phyloP scores from a whole-genome alignment of 1,140 invertebrate genomes.

The Archivesica marissinica region DNA sequence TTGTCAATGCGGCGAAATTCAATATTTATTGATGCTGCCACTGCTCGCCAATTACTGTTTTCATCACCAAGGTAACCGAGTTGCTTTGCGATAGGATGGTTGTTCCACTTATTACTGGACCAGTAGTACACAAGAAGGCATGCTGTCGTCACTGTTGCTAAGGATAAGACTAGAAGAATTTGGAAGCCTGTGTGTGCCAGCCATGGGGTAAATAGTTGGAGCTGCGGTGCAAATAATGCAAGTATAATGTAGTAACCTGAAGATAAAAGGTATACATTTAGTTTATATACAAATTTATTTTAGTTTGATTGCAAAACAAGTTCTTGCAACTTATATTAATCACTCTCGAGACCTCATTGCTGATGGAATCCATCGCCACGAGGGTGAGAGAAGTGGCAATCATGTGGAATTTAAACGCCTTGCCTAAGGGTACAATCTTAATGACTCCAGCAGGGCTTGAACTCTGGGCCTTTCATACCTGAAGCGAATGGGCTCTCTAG shows the following conservation, averaged over 20 bases:
- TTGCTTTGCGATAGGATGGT: conserved; percentile 90
- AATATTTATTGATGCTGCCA: conserved; percentile 90
- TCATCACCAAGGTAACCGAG: conserved; percentile 87
- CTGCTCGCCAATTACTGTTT: conserved; percentile 86
- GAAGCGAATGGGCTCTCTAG: no score
- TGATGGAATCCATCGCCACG: no score
- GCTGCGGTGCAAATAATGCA: conserved; percentile 72
- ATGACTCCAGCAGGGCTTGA: no score
- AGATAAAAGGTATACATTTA: conserved; percentile 61
- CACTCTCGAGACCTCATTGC: no score
- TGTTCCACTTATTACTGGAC: conserved; percentile 88
- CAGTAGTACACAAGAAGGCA: conserved; percentile 84
- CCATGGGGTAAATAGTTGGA: conserved; percentile 72
- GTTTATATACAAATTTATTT: no score
- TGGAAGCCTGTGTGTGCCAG: conserved; percentile 70
- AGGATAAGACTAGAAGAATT: conserved; percentile 68
- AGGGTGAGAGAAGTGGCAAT: no score
- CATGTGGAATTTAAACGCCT: no score
- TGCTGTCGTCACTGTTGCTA: conserved; percentile 71
- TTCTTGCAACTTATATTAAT: no score
- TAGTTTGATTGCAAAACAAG: no score
- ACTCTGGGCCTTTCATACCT: no score
- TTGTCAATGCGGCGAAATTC: conserved; percentile 92
- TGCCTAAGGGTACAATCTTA: no score
- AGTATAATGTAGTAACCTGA: conserved; percentile 80